A percentile compares a stretch with the other conserved stretches of the same genome.
phyloP scores from a whole-genome alignment of 2,888 invertebrate genomes.

The Neoascia interrupta region DNA sequence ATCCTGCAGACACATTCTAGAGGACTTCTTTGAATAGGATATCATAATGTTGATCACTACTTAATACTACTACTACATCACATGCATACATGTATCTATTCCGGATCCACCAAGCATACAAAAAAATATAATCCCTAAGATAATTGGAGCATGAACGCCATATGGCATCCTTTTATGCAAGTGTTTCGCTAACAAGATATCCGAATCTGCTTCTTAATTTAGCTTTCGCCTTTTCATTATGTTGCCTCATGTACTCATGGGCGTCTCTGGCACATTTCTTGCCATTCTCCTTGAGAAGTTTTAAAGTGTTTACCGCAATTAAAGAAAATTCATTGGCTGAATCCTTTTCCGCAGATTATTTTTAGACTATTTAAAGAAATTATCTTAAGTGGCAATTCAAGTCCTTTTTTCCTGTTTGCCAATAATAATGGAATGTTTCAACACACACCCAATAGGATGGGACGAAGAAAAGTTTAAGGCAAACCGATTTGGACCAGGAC shows the following conservation, averaged over 20 bases:
- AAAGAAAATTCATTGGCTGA: constrained; percentile 64
- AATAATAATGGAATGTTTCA: no score
- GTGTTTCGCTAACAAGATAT: constrained; percentile 30
- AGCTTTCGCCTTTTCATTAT: no score
- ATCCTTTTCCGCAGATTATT: constrained; percentile 47
- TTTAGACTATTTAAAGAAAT: constrained; percentile 39
- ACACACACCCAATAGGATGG: no score
- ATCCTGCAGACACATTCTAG: no score
- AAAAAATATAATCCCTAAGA: constrained; percentile 65
- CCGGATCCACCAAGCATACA: no score
- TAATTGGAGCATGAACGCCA: constrained; percentile 66
- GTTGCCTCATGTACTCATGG: no score
- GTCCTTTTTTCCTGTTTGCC: constrained; percentile 3
- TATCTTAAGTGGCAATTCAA: constrained; percentile 34
- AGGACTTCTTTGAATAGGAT: neutral
- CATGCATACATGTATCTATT: no score
- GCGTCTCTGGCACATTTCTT: constrained; percentile 10
- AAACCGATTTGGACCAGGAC: constrained; percentile 36
- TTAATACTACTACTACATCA: no score
- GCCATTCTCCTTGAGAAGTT: constrained; percentile 34
- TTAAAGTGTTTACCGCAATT: constrained; percentile 62
- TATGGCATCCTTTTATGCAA: constrained; percentile 65
- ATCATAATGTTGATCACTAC: no score
- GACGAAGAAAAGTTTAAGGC: no score
- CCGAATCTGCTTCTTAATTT: neutral